phyloP scores from a whole-genome alignment of 2,797 vertebrate species.

The Macroramphosus scolopax region DNA sequence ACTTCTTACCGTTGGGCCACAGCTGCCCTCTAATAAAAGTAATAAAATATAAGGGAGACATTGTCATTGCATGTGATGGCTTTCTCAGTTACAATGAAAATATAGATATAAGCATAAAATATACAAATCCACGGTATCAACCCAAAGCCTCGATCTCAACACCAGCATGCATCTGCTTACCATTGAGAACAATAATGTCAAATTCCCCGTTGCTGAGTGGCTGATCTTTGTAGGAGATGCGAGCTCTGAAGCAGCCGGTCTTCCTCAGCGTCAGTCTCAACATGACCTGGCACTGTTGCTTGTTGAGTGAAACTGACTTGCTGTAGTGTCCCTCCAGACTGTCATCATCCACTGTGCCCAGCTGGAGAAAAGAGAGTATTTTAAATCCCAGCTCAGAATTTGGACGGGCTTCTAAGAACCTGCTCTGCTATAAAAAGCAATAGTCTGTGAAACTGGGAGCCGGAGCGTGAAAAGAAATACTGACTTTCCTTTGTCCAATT shows the following conservation, averaged over 20 bases:
- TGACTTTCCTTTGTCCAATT: conserved; percentile 12
- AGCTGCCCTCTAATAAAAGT: too few species aligned
- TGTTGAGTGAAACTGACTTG: conserved; percentile 87
- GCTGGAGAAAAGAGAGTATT: conserved; percentile 66
- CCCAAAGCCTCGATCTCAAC: background rate
- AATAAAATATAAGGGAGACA: too few species aligned
- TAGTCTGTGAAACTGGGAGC: conserved; percentile 4
- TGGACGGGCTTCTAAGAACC: background rate
- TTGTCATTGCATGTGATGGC: too few species aligned
- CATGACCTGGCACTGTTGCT: conserved; percentile 89
- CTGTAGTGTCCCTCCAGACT: conserved; percentile 83
- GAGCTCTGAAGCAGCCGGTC: conserved; percentile 91
- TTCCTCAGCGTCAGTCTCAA: conserved; percentile 87
- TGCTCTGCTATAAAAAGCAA: conserved; percentile 1
- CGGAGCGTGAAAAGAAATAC: background rate
- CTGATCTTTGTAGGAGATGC: conserved; percentile 92
- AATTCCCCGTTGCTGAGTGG: conserved; percentile 97
- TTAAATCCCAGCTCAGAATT: conserved; percentile 16
- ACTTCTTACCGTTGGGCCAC: too few species aligned
- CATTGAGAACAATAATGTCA: conserved; percentile 97
- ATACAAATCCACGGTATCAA: background rate
- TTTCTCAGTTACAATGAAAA: too few species aligned
- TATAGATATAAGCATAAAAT: too few species aligned
- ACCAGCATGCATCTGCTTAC: conserved; percentile 72
- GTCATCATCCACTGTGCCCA: conserved; percentile 90